A percentile compares a stretch with the other conserved stretches of the same genome.
phyloP scores from a whole-genome alignment of 2,888 invertebrate species.

The Pammene aurita region DNA sequence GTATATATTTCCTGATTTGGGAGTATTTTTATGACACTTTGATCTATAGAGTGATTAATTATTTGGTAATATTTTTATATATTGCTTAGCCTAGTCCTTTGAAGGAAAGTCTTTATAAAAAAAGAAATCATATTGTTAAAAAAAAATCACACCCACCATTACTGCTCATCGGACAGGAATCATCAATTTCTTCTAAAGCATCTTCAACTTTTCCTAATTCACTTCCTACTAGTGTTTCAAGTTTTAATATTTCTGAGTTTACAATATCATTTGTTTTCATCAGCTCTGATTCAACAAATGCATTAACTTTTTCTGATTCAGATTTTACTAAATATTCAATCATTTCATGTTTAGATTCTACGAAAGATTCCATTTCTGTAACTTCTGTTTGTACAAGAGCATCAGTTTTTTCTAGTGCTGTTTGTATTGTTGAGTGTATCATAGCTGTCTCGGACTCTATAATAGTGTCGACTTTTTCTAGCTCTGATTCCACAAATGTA shows the following conservation, averaged over 20 bases:
- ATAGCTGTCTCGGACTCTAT: constrained; percentile 3
- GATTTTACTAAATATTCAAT: constrained; percentile 10
- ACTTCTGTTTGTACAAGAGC: not conserved
- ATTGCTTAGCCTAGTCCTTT: too few relatives aligned
- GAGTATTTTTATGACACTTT: too few relatives aligned
- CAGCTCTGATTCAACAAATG: constrained; percentile 17
- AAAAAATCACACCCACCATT: constrained; percentile 2
- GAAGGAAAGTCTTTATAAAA: too few relatives aligned
- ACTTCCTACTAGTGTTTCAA: not conserved
- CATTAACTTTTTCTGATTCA: constrained; percentile 11
- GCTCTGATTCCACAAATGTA: constrained; percentile 15
- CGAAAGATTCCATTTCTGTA: not conserved
- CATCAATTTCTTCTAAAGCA: not conserved
- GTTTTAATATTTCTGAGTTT: constrained; percentile 9
- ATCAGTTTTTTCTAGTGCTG: constrained; percentile 4
- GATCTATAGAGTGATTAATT: too few relatives aligned
- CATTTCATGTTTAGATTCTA: constrained; percentile 9
- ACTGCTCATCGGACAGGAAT: not conserved
- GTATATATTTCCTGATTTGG: too few relatives aligned
- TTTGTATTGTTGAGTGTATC: not conserved
- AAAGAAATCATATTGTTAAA: too few relatives aligned
- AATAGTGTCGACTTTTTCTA: not conserved
- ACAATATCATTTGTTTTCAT: not conserved
- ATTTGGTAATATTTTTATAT: too few relatives aligned
- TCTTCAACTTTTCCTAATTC: constrained; percentile 1